Evolutionary conservation across 2,113 vertebrate species (phyloP), one percentile per base, ranked within the genome.

Genomic region (Burhinus oedicnemus): DNA sequence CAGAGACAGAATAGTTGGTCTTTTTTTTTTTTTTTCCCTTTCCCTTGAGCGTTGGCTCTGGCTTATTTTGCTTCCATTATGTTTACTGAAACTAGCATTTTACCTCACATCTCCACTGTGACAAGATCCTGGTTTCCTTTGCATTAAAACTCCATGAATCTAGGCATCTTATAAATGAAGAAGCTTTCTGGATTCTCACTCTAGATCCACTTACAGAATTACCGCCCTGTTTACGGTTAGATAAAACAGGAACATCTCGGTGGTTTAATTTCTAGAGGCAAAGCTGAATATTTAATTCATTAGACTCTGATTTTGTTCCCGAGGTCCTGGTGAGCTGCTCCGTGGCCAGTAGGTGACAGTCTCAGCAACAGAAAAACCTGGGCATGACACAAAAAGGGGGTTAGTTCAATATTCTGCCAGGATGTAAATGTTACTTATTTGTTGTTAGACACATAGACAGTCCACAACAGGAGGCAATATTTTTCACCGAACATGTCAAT

Each of bases 301-400:
- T 57, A 6, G 27, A 1, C 75, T 11, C 75, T 11, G 55, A 38
- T 38, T 38, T 2, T 27, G 18, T 2, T 69, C 13, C 49, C 1
- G 6, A 79, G 65, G 42, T 26, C 20, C 90, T 36, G 89, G 87
- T 2, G n/a, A 96, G 81, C 49, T 42, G 34, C 72, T 68, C 44
- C 3, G 3, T 13, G 81, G 82, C 96, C 97, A 93, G 91, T 32
- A 96, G 97, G 87, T 95, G 97, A 83, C 96, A 97, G 95, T 74
- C 58, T 97, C 68, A 80, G 75, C 94, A 97, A 16, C 82, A 78
- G 77, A 85, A 96, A 82, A 89, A 15, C 32, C 40, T 4, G 27
- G 58, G 81, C 91, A 79, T 65, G 54, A 74, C 78, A 12, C 25
- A 12, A 7, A 65, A 21, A 64, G 36, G 6, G 40, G 9, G 19